Conservation (phyloP, 2,113 vertebrate species). For the Falcunculus frontatus region DNA sequence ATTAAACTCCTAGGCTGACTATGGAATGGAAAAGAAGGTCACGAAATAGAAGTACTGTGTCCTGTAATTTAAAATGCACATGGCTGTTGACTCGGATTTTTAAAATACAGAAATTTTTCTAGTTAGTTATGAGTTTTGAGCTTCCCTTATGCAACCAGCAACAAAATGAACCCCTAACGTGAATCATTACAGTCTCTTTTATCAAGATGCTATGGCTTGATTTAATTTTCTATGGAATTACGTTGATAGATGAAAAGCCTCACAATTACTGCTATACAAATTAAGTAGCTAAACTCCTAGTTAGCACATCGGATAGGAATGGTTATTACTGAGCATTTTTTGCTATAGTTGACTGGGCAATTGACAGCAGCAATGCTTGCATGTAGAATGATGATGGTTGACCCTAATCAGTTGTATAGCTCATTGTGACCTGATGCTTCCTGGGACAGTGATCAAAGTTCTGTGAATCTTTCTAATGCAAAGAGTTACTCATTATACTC, state of each 20-base stretch:
- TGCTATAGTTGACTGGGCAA: not conserved
- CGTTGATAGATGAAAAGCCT: not conserved
- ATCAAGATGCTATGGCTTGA: not conserved
- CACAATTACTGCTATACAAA: not conserved
- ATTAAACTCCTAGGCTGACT: not conserved
- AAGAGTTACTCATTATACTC: conserved; percentile 62
- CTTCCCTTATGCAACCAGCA: not conserved
- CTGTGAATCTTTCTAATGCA: conserved; percentile 48
- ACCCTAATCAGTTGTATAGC: conserved; percentile 59
- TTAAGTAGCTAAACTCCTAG: not conserved
- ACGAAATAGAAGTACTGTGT: not conserved
- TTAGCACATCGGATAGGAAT: not conserved
- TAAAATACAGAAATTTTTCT: not conserved
- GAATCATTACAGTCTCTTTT: not conserved
- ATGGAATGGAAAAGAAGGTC: not conserved
- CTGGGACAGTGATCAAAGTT: conserved; percentile 67
- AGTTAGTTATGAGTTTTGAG: not conserved
- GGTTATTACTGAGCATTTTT: conserved; percentile 8
- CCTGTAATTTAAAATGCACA: not conserved
- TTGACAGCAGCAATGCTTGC: conserved; percentile 4
- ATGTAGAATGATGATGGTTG: not conserved
- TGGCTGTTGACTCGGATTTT: not conserved
- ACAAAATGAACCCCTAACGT: not conserved
- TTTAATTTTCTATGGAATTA: not conserved
- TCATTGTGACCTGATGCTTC: conserved; percentile 57